These are phyloP conservation scores for Cassiopea xamachana DNA, from an alignment of 30 jellyfish, hydroid and myxozoan genomes.

Conservation along the genomic window DNA sequence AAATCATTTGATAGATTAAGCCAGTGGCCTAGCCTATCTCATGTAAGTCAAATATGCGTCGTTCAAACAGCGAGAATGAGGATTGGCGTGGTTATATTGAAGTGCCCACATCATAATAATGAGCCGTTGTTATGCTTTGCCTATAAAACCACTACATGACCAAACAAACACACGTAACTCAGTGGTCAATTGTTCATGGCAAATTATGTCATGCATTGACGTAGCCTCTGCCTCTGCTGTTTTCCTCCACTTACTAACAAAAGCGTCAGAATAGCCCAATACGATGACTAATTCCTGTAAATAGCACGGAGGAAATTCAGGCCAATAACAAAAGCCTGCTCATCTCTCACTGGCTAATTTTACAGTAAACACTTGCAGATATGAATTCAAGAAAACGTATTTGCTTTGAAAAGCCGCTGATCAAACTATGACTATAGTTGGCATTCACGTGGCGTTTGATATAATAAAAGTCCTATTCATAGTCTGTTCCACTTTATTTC, in stretches of 20 bases:
- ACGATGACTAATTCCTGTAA: neutral
- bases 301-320: neutral
- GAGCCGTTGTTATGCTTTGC: neutral
- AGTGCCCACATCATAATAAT: neutral
- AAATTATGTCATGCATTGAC: conserved; percentile 20
- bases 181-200: neutral
- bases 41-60: neutral
- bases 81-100: neutral
- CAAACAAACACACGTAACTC: neutral
- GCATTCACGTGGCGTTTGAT: neutral
- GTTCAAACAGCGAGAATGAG: neutral
- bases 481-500: no score
- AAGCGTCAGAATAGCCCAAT: neutral
- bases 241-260: neutral
- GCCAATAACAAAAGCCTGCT: neutral
- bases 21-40: neutral
- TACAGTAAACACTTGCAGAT: neutral
- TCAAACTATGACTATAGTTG: neutral
- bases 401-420: neutral
- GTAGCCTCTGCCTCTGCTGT: neutral
- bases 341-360: neutral
- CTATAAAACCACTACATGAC: neutral
- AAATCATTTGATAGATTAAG: neutral
- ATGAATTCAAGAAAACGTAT: neutral
- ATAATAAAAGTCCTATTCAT: no score